Evolutionary conservation across 2,797 vertebrate species (phyloP), one percentile per base, ranked within the genome.

Genomic region (Erpetoichthys calabaricus): DNA sequence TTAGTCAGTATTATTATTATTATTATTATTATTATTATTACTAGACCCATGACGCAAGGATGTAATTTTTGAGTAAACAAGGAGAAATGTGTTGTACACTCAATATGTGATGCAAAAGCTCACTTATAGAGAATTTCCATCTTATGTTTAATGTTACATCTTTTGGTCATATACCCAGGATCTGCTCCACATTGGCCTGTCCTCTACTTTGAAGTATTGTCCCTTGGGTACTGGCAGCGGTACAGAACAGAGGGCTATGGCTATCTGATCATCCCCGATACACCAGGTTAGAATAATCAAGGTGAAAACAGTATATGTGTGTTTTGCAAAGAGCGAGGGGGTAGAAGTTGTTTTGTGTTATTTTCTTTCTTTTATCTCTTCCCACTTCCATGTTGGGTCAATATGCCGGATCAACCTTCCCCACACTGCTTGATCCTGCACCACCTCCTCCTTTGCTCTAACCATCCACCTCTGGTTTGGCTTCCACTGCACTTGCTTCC

Each of bases 201-300:
- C 68, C 70, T 99, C 47, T 98, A 92, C 74, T 94, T 94, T 8
- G 90, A 91, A 64, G 94, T 98, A 59, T 84, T 94, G 0, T 98
- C 96, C 0, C 71, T 96, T 80, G 94, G 97, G 73, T 91, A 75
- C 66, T 99, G 94, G 96, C 89, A 93, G 72, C 84, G 94, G 60
- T 89, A 88, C 56, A 86, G 94, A 1, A 89, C 90, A 6, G 96
- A 98, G 77, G 96, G 95, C 61, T 99, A 98, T 0, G 94, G 94
- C 1, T 94, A 88, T 9, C 68, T 89, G 64, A 80, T 89, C 51
- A 77, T 97, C 60, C 96, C 96, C 4, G 61, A 83, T 2, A 71
- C 70, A 3, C 84, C 94, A 70, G 96, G 95, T 94, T 83, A 61
- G 63, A 6, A 10, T 4, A 25, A 25, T 25, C 25, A 25, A 25